Evolutionary conservation across 2,888 invertebrate genomes (phyloP), one percentile per base, ranked within the genome.

Genomic region (Rhimphoctona megacephalus): DNA sequence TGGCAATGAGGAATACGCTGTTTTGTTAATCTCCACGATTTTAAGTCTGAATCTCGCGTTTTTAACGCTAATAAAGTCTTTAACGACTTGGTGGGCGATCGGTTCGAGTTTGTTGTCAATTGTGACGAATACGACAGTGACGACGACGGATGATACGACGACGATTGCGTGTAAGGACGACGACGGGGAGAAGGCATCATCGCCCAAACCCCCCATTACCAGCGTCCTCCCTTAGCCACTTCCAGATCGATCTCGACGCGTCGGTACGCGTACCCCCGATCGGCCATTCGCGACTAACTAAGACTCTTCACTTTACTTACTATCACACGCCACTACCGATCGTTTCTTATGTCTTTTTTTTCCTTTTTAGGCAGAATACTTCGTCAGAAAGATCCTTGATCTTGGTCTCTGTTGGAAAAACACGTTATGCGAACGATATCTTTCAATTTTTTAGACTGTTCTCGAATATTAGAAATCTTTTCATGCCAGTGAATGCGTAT

Each of bases 191-290:
- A 93, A 94, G 93, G 94, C 94, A 94, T 94, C 92, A 93, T 94
- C 93, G 93, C 93, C 94, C 91, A 93, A 93, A 92, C 91, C 93
- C 93, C 94, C 93, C 94, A 94, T 94, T 93, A 94, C 94, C 94
- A 94, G 90, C 88, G 90, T 90, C 89, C 93, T 74, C 86, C 86
- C 84, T 78, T 86, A 30, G 78, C 81, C 84, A 88, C 90, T 90
- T 91, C 89, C 89, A 90, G 90, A 91, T 91, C 90, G 90, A 92
- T 91, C 90, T 90, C 90, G 89, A 89, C 90, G 90, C 90, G 89
- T 89, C 85, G 89, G 87, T 90, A 88, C 90, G 89, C 89, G 89
- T 90, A 90, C 90, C 90, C 90, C 85, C 88, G 88, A 90, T 90
- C 91, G 91, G 92, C 93, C 93, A 93, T 93, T 93, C 93, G 92